These are phyloP conservation scores for Aleiodes testaceus DNA, from an alignment of 2,888 invertebrate species.

Conservation along the genomic window DNA sequence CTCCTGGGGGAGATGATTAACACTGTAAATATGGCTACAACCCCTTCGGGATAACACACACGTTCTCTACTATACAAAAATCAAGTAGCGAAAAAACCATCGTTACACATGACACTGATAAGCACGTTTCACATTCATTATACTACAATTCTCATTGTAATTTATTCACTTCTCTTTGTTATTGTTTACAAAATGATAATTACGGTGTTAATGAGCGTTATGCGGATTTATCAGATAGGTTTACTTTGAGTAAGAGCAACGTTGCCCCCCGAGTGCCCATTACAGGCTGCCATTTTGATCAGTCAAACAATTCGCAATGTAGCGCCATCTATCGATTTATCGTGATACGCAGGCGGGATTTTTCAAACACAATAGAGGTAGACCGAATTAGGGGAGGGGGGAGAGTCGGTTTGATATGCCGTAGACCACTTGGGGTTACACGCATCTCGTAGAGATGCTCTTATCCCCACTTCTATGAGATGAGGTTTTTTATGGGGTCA, in stretches of 20 bases:
- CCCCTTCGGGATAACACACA: slow-evolving; percentile 46
- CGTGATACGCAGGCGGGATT: slow-evolving; percentile 54
- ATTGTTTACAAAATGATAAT: not conserved
- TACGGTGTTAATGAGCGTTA: not conserved
- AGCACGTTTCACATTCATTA: not conserved
- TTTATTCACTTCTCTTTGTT: too few relatives aligned
- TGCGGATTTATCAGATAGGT: not conserved
- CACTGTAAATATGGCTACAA: slow-evolving; percentile 65
- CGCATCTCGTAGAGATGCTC: not conserved
- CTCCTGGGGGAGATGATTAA: slow-evolving; percentile 44
- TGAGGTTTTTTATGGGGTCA: too few relatives aligned
- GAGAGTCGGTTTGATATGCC: not conserved
- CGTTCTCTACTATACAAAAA: slow-evolving; percentile 35
- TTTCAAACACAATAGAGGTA: slow-evolving; percentile 51
- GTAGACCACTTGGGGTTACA: not conserved
- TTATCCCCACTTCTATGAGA: too few relatives aligned
- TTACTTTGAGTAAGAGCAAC: slow-evolving; percentile 48
- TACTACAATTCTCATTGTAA: not conserved
- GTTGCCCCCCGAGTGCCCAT: slow-evolving; percentile 61
- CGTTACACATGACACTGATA: slow-evolving; percentile 24
- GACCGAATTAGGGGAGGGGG: slow-evolving; percentile 20
- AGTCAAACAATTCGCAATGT: slow-evolving; percentile 76
- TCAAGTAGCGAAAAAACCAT: slow-evolving; percentile 38
- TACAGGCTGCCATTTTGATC: slow-evolving; percentile 67
- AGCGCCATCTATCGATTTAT: slow-evolving; percentile 78